Evolutionary conservation across 2,113 vertebrate species (phyloP).

Genomic region (Numida meleagris): DNA sequence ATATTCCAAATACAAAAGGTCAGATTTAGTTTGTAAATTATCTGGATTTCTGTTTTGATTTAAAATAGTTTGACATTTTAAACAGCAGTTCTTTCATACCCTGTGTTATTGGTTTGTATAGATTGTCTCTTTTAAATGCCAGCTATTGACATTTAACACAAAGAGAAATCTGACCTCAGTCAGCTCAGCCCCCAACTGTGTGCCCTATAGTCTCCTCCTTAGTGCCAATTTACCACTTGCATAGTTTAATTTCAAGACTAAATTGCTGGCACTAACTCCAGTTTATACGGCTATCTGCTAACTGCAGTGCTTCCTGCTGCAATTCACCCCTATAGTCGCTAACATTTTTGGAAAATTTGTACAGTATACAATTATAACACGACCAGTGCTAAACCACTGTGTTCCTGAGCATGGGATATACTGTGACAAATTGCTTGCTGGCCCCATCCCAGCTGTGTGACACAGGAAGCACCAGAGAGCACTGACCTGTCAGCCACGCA

Average conservation of each 20-base stretch:
- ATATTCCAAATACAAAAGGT: conserved; percentile 78
- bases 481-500: not conserved
- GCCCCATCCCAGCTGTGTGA: not conserved
- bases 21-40: conserved; percentile 81
- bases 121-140: conserved; percentile 81
- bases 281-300: conserved; percentile 33
- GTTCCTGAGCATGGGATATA: not conserved
- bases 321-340: conserved; percentile 26
- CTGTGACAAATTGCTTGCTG: not conserved
- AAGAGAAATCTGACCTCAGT: conserved; percentile 78
- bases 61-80: conserved; percentile 83
- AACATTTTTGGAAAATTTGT: conserved; percentile 36
- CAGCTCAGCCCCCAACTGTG: conserved; percentile 72
- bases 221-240: conserved; percentile 73
- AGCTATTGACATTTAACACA: conserved; percentile 82
- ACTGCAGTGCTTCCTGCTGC: not conserved
- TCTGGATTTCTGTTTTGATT: conserved; percentile 79
- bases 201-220: conserved; percentile 58
- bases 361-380: not conserved
- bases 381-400: not conserved
- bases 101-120: conserved; percentile 76
- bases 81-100: conserved; percentile 72
- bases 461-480: not conserved
- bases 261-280: conserved; percentile 52
- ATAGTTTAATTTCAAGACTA: conserved; percentile 56